Conservation (phyloP, 2,888 invertebrate species). For the Harpalus rufipes region DNA sequence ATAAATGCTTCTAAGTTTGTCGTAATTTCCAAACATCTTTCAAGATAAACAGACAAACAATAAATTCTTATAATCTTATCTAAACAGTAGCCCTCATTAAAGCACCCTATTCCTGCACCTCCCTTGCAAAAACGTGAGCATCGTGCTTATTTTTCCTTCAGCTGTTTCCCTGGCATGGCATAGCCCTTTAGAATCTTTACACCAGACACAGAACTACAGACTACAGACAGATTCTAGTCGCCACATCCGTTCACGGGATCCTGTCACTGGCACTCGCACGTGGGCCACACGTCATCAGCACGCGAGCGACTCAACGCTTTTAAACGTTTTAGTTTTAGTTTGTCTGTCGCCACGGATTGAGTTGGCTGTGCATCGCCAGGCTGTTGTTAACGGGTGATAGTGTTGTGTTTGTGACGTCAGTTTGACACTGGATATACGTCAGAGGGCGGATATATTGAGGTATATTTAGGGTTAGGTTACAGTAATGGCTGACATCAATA, state of each 20-base stretch:
- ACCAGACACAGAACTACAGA: conserved; percentile 16
- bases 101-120: neutral
- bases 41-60: neutral
- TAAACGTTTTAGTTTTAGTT: conserved; percentile 63
- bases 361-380: neutral
- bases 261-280: conserved; percentile 54
- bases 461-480: conserved; percentile 15
- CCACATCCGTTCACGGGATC: conserved; percentile 49
- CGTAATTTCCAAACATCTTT: neutral
- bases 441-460: conserved; percentile 26
- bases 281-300: conserved; percentile 60
- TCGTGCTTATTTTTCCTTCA: conserved; percentile 48
- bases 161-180: neutral
- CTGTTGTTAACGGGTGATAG: conserved; percentile 23
- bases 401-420: conserved; percentile 55
- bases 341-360: conserved; percentile 50
- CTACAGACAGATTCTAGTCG: conserved; percentile 34
- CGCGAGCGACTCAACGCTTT: conserved; percentile 54
- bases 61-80: neutral
- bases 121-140: conserved; percentile 61
- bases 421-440: conserved; percentile 48
- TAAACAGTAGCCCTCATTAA: neutral
- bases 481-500: neutral
- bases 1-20: neutral
- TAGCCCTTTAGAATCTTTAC: no score